A percentile compares a stretch with the other conserved stretches of the same genome.
Evolutionary conservation across 2,797 vertebrate species (phyloP).

Genomic region (Phylloscopus collybita): DNA sequence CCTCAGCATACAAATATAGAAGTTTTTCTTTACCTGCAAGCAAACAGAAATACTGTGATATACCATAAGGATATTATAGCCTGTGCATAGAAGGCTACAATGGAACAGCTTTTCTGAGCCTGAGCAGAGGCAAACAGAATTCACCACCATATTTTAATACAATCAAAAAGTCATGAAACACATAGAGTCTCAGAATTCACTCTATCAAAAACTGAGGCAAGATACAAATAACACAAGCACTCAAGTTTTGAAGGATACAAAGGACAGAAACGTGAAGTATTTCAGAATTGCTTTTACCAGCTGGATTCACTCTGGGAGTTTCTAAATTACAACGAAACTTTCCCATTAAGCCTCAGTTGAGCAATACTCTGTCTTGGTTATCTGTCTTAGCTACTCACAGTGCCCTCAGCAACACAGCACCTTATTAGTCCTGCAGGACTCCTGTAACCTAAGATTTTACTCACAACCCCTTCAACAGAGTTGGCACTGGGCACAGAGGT

Average conservation of each 20-base stretch:
- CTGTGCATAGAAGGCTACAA: neutral
- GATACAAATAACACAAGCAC: neutral
- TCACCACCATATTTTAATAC: neutral
- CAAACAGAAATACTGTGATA: neutral
- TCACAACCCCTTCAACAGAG: neutral
- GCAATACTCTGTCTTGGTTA: neutral
- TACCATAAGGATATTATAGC: neutral
- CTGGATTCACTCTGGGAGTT: neutral
- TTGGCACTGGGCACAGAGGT: neutral
- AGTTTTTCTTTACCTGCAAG: neutral
- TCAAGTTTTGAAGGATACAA: neutral
- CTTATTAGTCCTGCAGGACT: neutral
- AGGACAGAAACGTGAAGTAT: neutral
- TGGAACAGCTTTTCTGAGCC: neutral
- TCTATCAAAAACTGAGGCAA: neutral
- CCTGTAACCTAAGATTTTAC: neutral
- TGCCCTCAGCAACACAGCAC: neutral
- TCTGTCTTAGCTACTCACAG: neutral
- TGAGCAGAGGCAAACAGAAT: neutral
- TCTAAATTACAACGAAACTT: neutral
- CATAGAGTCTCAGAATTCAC: neutral
- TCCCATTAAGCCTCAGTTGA: neutral
- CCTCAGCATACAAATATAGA: neutral
- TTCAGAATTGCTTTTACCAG: neutral
- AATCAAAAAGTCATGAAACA: neutral